Conservation (phyloP, 2,113 vertebrate genomes). For the Hemiscyllium ocellatum region DNA sequence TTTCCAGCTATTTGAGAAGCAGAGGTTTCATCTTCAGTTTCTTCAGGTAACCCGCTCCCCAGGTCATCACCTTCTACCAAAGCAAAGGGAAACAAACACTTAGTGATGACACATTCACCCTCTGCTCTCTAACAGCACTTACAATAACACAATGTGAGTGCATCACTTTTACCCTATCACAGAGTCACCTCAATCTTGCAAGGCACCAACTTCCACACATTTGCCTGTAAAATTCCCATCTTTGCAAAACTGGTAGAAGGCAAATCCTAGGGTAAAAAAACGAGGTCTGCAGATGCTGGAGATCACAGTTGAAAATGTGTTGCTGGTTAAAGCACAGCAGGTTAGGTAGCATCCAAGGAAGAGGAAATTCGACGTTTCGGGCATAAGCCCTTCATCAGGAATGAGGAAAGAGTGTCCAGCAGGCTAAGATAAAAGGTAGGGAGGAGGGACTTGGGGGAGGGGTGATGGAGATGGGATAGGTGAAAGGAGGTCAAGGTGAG, state of each 20-base stretch:
- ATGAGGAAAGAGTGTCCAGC: no score
- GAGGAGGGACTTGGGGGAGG: no score
- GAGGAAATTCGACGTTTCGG: no score
- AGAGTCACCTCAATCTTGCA: neutral
- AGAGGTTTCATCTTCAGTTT: slow-evolving; percentile 87
- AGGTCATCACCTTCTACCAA: slow-evolving; percentile 84
- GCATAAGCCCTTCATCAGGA: no score
- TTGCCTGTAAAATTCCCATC: neutral
- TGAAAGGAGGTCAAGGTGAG: no score
- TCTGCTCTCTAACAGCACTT: neutral
- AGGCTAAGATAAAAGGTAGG: no score
- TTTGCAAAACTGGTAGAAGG: neutral
- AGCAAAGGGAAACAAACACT: slow-evolving; percentile 38
- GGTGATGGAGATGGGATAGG: no score
- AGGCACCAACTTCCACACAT: neutral
- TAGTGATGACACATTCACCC: neutral
- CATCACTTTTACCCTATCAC: neutral
- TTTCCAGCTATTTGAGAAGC: slow-evolving; percentile 94
- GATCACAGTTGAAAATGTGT: no score
- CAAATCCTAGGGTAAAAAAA: no score
- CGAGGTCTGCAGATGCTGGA: no score
- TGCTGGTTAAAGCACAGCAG: no score
- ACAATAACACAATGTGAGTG: neutral
- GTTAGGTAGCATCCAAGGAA: no score
- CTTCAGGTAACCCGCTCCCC: slow-evolving; percentile 82